Conservation (phyloP, 2,113 vertebrate species). For the Aegypius monachus region DNA sequence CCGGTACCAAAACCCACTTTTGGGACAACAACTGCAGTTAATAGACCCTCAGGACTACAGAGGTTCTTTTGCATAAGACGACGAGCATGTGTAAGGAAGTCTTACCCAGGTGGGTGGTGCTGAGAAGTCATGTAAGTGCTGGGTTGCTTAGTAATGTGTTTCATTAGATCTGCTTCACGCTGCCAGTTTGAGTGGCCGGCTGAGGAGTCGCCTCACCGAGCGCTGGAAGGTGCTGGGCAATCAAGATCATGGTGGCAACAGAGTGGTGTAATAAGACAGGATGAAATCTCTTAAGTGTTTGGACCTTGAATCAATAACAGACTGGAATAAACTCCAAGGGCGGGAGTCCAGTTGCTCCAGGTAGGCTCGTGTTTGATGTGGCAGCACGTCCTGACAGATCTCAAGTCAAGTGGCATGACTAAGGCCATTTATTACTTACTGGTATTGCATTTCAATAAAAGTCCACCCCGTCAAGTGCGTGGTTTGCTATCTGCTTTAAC, state of each 20-base stretch:
- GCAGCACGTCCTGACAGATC: accelerated
- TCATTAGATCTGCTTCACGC: background rate
- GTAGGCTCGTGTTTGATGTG: background rate
- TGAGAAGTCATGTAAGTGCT: background rate
- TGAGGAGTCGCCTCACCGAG: background rate
- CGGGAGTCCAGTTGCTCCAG: background rate
- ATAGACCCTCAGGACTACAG: background rate
- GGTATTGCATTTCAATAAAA: background rate
- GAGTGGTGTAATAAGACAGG: background rate
- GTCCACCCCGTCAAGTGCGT: background rate
- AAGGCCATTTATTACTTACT: background rate
- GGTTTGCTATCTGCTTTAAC: background rate
- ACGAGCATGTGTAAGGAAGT: background rate
- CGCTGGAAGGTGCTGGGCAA: background rate
- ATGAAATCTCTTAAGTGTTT: background rate
- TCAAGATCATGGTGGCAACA: accelerated
- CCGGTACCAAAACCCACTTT: too few species aligned
- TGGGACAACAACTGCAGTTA: background rate
- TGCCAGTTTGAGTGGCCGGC: background rate
- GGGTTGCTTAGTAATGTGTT: background rate
- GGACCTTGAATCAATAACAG: background rate
- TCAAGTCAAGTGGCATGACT: background rate
- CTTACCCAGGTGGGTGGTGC: background rate
- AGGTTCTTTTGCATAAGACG: background rate
- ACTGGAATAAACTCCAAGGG: background rate